phyloP scores from a whole-genome alignment of 2,113 vertebrate species.

The Talpa occidentalis region DNA sequence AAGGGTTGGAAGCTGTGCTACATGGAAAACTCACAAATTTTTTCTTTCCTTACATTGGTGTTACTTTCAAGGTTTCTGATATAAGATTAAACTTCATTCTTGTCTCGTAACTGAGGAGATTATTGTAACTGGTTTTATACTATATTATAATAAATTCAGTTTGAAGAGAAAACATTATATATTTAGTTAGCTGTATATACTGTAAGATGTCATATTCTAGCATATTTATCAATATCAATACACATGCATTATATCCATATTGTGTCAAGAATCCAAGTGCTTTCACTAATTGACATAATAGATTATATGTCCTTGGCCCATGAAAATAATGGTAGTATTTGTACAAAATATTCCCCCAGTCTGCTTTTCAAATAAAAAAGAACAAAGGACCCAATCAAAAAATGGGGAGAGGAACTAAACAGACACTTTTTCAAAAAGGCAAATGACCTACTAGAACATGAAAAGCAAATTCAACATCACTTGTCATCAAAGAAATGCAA shows the following conservation, averaged over 20 bases:
- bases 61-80: background rate
- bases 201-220: background rate
- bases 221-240: background rate
- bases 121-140: background rate
- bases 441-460: no score
- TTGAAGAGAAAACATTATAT: background rate
- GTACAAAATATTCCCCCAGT: background rate
- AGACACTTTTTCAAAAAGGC: no score
- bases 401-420: no score
- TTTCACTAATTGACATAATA: background rate
- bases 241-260: background rate
- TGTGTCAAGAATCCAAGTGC: background rate
- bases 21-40: background rate
- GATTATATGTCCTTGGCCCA: background rate
- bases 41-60: background rate
- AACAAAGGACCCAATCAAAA: no score
- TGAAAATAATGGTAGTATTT: slow-evolving; percentile 1
- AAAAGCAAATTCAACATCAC: no score
- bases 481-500: no score
- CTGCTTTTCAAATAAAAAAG: background rate
- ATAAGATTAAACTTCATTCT: background rate
- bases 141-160: background rate
- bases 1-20: background rate
- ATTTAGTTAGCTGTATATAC: background rate
- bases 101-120: background rate